These are phyloP conservation scores for Pyrgus malvae DNA, from an alignment of 2,888 invertebrate species.

Conservation along the genomic window DNA sequence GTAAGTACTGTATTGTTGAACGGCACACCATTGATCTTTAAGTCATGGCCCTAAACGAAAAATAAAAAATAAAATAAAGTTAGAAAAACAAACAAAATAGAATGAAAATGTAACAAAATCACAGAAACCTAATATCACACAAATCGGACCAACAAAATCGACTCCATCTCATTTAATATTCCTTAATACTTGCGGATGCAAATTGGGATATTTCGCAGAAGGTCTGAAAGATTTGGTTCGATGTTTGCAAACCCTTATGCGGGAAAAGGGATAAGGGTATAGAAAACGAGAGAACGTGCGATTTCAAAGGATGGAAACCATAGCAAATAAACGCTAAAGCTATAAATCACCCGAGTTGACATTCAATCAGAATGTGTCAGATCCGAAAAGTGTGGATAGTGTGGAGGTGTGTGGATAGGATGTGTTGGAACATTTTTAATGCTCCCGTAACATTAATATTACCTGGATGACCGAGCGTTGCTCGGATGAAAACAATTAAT, in stretches of 20 bases:
- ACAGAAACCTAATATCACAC: no score
- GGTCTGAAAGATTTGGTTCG: constrained; percentile 6
- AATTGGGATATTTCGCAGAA: constrained; percentile 10
- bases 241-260: constrained; percentile 16
- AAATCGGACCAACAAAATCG: not conserved
- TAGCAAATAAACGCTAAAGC: constrained; percentile 13
- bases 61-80: no score
- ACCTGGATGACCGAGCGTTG: no score
- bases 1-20: no score
- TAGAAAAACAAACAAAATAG: no score
- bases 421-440: not conserved
- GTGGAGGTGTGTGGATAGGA: not conserved
- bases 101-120: no score
- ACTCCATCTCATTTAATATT: constrained; percentile 1
- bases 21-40: no score
- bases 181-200: constrained; percentile 3
- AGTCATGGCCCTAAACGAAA: no score
- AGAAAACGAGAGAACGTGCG: constrained; percentile 9
- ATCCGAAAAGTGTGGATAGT: not conserved
- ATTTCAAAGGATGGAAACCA: constrained; percentile 11
- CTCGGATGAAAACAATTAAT: no score
- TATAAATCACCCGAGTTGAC: constrained; percentile 13
- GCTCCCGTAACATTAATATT: no score
- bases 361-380: constrained; percentile 12
- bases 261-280: constrained; percentile 16